These are phyloP conservation scores for Melanerpes formicivorus DNA, from an alignment of 2,113 vertebrate genomes.

Conservation along the genomic window DNA sequence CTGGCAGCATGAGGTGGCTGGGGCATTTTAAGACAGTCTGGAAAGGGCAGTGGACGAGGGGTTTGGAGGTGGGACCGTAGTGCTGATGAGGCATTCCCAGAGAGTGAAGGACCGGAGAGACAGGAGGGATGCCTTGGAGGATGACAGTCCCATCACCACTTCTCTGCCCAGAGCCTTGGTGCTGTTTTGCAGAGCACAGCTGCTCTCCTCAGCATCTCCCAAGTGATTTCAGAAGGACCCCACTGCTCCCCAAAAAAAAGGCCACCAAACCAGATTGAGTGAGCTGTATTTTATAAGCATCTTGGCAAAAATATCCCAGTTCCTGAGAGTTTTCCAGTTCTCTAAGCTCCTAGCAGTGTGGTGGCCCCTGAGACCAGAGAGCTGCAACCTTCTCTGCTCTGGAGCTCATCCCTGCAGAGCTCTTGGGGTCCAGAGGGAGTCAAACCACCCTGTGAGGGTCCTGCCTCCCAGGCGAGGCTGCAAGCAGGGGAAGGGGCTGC, in stretches of 20 bases:
- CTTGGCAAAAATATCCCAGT: not conserved
- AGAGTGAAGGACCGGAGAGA: not conserved
- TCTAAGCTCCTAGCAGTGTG: not conserved
- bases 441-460: rapidly evolving
- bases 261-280: not conserved
- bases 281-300: not conserved
- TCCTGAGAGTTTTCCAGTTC: not conserved
- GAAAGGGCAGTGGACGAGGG: not conserved
- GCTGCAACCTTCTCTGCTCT: not conserved
- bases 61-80: not conserved
- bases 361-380: not conserved
- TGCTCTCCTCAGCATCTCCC: not conserved
- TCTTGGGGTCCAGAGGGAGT: not conserved
- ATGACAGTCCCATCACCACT: not conserved
- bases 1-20: not conserved
- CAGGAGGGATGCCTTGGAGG: rapidly evolving
- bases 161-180: not conserved
- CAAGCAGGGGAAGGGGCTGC: rapidly evolving
- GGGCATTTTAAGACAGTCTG: not conserved
- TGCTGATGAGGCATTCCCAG: rapidly evolving
- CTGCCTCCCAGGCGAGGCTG: not conserved
- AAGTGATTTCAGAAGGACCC: not conserved
- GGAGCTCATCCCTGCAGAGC: not conserved
- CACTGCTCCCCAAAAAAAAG: not conserved
- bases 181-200: not conserved